Evolutionary conservation across 2,113 vertebrate genomes (phyloP), one percentile per base, ranked within the genome.

Genomic region (Pagrus major): DNA sequence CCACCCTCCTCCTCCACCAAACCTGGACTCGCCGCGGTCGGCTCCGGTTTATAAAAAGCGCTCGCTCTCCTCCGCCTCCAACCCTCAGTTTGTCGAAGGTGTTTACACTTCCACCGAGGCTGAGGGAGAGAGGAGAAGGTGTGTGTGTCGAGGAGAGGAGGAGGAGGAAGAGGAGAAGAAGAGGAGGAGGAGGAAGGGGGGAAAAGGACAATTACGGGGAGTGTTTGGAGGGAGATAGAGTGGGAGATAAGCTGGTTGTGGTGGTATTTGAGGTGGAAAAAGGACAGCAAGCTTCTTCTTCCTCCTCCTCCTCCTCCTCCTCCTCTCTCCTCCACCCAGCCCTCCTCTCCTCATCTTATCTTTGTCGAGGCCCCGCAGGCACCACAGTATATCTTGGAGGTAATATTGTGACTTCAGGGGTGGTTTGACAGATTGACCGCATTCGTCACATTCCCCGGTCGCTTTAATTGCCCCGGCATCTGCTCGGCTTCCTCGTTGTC

Each of bases 391-490:
- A 94, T 96, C 93, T 95, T 85, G 64, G 85, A 92, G 93, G 60
- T 92, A 94, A 94, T 93, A 88, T 85, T 76, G 92, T 91, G 85
- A 93, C 90, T 94, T 86, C 72, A 89, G 94, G 93, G 93, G 82
- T 82, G 87, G 85, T 91, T 95, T 95, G 93, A 94, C 95, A 95
- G 93, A 92, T 92, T 95, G 91, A 94, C 91, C 91, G 85, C 95
- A 96, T 96, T 96, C 90, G 91, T 94, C 92, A 93, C 94, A 95
- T 95, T 95, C 94, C 92, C 85, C 52, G 68, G 71, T 93, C 73
- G 80, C 89, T 94, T 94, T 95, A 95, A 95, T 94, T 94, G 93
- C 93, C 89, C 89, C 76, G 88, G 93, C 95, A 96, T 95, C 94
- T 96, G 95, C 94, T 95, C 39, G 78, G 90, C 93, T 94, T 94